Conservation (phyloP, 2,888 invertebrate species). For the Patella depressa region DNA sequence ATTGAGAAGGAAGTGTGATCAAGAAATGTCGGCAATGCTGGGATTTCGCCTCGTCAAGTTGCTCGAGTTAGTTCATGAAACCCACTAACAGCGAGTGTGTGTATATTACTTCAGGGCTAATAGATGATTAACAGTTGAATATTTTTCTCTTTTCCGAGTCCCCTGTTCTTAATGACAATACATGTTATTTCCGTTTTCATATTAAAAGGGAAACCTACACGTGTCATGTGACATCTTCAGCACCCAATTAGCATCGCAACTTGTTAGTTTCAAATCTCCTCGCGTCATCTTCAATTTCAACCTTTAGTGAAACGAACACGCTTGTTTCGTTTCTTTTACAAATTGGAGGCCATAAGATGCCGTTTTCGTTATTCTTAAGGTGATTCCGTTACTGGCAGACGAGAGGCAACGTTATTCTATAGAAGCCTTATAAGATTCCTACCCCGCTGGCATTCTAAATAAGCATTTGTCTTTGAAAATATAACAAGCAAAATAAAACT, state of each 20-base stretch:
- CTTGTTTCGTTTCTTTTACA: neutral
- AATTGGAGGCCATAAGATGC: neutral
- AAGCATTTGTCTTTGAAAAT: slow-evolving; percentile 5
- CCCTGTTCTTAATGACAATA: slow-evolving; percentile 15
- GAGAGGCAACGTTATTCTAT: slow-evolving; percentile 28
- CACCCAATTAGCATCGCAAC: slow-evolving; percentile 32
- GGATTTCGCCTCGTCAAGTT: slow-evolving; percentile 13
- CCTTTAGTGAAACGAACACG: slow-evolving; percentile 14
- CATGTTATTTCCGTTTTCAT: slow-evolving; percentile 36
- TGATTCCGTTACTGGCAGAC: slow-evolving; percentile 12
- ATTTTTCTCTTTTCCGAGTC: slow-evolving; percentile 9
- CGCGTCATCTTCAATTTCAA: slow-evolving; percentile 28
- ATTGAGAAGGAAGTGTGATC: slow-evolving; percentile 1
- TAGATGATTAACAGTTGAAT: slow-evolving; percentile 21
- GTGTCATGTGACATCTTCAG: slow-evolving; percentile 22
- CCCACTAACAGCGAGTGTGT: slow-evolving; percentile 17
- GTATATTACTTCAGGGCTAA: slow-evolving; percentile 25
- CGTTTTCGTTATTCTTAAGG: slow-evolving; percentile 8
- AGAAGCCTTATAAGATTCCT: slow-evolving; percentile 18
- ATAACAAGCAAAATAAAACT: neutral
- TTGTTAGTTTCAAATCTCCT: slow-evolving; percentile 26
- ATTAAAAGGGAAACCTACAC: slow-evolving; percentile 36
- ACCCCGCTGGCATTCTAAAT: slow-evolving; percentile 11
- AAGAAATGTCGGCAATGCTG: neutral
- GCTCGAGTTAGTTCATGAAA: slow-evolving; percentile 23